A percentile compares a stretch with the other conserved stretches of the same genome.
Evolutionary conservation across 2,113 vertebrate genomes (phyloP).

Genomic region (Mobula birostris): DNA sequence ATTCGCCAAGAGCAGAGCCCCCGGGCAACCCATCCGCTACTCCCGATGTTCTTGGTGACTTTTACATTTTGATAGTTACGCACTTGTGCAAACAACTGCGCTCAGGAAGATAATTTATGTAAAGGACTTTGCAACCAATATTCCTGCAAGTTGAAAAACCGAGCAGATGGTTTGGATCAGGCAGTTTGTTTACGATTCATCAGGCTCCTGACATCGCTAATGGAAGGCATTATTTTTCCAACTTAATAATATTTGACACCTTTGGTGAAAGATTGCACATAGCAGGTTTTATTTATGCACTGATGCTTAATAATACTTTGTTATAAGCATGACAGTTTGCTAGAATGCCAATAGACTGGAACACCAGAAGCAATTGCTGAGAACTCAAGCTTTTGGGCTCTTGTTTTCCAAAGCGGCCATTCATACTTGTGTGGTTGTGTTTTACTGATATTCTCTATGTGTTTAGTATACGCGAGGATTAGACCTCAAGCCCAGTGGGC

Average conservation of each 20-base stretch:
- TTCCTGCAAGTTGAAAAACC: background rate
- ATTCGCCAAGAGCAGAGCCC: no score
- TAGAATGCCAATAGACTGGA: background rate
- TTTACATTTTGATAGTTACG: no score
- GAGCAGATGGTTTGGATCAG: background rate
- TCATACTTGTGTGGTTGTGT: no score
- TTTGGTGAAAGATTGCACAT: background rate
- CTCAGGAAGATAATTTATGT: background rate
- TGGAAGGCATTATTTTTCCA: background rate
- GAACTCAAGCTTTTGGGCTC: background rate
- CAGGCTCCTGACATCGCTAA: background rate
- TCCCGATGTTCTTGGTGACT: no score
- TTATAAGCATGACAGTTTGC: background rate
- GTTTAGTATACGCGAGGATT: no score
- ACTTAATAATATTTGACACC: background rate
- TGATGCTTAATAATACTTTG: background rate
- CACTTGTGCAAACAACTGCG: background rate
- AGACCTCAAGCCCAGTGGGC: no score
- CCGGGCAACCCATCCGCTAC: no score
- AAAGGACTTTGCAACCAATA: background rate
- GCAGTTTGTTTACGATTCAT: background rate
- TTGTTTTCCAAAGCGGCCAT: background rate
- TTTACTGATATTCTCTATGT: no score
- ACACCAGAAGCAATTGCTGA: background rate
- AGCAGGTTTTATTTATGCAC: background rate